Base-by-base conservation (phyloP, 2,888 invertebrate species). In the Cataglyphis cursor region DNA sequence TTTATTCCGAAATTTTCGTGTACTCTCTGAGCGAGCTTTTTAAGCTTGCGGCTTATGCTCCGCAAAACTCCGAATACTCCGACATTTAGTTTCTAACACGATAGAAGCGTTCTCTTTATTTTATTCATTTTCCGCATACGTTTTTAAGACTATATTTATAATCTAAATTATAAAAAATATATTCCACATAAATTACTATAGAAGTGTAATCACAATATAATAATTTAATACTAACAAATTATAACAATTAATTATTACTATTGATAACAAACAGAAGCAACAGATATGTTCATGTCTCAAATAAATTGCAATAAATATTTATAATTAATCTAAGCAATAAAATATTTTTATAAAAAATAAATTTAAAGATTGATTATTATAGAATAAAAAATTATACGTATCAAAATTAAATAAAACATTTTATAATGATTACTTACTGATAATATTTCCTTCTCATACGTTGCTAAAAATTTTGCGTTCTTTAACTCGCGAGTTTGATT, bases 1-100 rank as follows among this genome's bases (percentile, higher is more conserved):
- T 90, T 87, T 87, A 90, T 88, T 87, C 84, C 35, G 81, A 85
- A 86, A 87, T 87, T 88, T 90, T 84, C 84, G 82, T 78, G 82
- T 81, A 83, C 88, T 83, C 88, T 83, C 89, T 73, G 80, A 83
- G 83, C 83, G 85, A 82, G 85, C 85, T 85, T 88, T 88, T 82
- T 83, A 85, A 85, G 85, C 88, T 87, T 35, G 87, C 82, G 89
- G 89, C 82, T 82, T 81, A 82, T 68, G 81, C 72, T 65, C 80
- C 83, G 85, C 82, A 83, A 89, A 87, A 83, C 85, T 89, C 8
- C 85, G 83, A 88, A 85, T 85, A 61, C 73, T 72, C 41, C 78
- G 68, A 70, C 78, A 24, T 80, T 80, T 80, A 80, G 44, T 80
- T 80, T 78, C 61, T 24, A 70, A 31, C 44, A 24, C 59, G 35